Evolutionary conservation across 2,113 vertebrate genomes (phyloP).

Genomic region (Cyphomyrus plagiostoma): DNA sequence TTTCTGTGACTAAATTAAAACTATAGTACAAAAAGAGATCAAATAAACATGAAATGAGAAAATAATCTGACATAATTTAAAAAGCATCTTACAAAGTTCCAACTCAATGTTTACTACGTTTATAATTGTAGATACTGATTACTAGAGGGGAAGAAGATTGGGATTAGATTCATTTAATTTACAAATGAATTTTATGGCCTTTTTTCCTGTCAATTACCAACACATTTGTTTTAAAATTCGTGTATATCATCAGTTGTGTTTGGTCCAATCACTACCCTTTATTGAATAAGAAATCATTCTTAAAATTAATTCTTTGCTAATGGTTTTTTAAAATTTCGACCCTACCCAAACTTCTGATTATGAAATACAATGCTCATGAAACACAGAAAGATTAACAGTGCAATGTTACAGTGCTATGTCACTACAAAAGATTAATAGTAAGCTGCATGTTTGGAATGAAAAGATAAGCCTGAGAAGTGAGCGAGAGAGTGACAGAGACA

Average conservation of each 20-base stretch:
- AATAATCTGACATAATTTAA: background rate
- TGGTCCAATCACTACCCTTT: no score
- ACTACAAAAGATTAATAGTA: background rate
- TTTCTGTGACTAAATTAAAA: background rate
- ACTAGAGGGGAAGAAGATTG: background rate
- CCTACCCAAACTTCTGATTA: background rate
- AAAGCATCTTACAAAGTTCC: background rate
- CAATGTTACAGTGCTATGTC: background rate
- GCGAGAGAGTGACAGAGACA: background rate
- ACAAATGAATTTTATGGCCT: background rate
- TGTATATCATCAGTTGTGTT: background rate
- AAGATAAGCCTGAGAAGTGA: background rate
- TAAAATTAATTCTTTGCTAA: background rate
- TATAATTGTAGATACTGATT: slow-evolving; percentile 13
- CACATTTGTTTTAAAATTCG: background rate
- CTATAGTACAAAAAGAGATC: background rate
- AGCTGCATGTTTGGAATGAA: background rate
- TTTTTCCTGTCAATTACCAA: background rate
- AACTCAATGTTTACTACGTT: background rate
- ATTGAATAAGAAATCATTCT: background rate
- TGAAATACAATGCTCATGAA: background rate
- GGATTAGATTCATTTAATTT: slow-evolving; percentile 1
- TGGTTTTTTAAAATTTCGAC: background rate
- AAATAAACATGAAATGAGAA: slow-evolving; percentile 12
- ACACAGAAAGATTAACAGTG: background rate